Evolutionary conservation across 2,113 vertebrate genomes (phyloP), one percentile per base, ranked within the genome.

Genomic region (Passer domesticus): DNA sequence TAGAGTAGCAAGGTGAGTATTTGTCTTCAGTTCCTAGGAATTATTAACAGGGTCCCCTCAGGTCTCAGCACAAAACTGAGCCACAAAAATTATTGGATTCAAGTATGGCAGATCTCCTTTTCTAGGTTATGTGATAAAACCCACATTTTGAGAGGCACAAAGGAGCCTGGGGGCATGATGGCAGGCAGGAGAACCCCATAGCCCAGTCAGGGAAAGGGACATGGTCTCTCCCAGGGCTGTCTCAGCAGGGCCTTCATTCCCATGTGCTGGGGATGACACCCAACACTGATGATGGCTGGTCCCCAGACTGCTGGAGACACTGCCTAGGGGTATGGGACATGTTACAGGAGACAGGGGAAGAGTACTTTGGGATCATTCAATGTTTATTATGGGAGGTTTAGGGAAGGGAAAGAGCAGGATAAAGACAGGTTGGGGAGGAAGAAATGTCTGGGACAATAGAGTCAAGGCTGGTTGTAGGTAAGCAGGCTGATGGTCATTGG

Each of bases 91-190:
- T 16, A 35, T 55, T 11, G n/a, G n/a, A 85, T 39, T 37, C 23
- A 39, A 75, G 15, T 25, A 39, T 35, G 15, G n/a, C 25, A 83
- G n/a, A 58, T 43, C 46, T 35, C 14, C 4, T 85, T 92, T 59
- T 33, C n/a, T 35, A 49, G 13, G 9, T 64, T 50, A 7, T 30
- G 20, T 66, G 37, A n/a, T 55, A 58, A 91, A 78, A 58, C 16
- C 2, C 16, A 28, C 15, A 52, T 15, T 12, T 75, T 39, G 28
- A 37, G 17, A 72, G 49, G 24, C 58, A 43, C 0, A 0, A 49
- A 80, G 55, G 68, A 53, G 4, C 17, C 52, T 10, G 11, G 56
- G 24, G 18, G 7, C 20, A 46, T 1, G 3, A 41, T 24, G 4
- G 4, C 41, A 79, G 49, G 28, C 1, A 20, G 62, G 11, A 70